Evolutionary conservation across 2,797 vertebrate genomes (phyloP), one percentile per base, ranked within the genome.

Genomic region (Tarsius wallacei): DNA sequence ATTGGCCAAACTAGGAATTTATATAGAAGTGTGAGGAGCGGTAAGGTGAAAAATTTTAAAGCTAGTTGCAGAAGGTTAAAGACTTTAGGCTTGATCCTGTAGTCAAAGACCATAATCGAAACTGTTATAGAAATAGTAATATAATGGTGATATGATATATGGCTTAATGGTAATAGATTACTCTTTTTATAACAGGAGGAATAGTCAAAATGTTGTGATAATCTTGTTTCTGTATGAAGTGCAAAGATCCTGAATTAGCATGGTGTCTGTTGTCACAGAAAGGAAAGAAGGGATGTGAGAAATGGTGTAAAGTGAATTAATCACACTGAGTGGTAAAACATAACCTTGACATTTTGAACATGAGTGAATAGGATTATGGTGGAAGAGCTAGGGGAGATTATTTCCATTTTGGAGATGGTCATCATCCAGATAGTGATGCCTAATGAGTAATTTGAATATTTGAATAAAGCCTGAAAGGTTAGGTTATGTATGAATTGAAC

Each of bases 271-370:
- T 17, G 42, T 64, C 70, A 89, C 47, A 64, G 16, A 90, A 66
- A 76, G 77, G 82, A 78, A 76, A 94, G 80, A 36, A 73, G 24
- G 64, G 81, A 63, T 68, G 5, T 0, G 26, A 78, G 78, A 64
- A 71, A 71, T 77, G 66, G 84, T 85, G 14, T 83, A 55, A 78
- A 80, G 49, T 84, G n/a, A 61, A 82, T 89, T 66, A 33, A 55
- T 64, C 57, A 33, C 63, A 70, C 33, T 71, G 13, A 21, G 59
- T 71, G 55, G 76, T 33, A 87, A 61, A 89, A 94, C 57, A 26
- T 76, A 78, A 80, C 24, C 21, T 90, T 73, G 66, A 86, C 74
- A 26, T 93, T 96, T 89, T 90, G 51, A 80, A 77, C 70, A 64
- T 33, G 47, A 74, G 53, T 24, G 3, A 93, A 33, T 28, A 68